These are phyloP conservation scores for Prietella phreatophila DNA, from an alignment of 2,113 vertebrate species.

Conservation along the genomic window DNA sequence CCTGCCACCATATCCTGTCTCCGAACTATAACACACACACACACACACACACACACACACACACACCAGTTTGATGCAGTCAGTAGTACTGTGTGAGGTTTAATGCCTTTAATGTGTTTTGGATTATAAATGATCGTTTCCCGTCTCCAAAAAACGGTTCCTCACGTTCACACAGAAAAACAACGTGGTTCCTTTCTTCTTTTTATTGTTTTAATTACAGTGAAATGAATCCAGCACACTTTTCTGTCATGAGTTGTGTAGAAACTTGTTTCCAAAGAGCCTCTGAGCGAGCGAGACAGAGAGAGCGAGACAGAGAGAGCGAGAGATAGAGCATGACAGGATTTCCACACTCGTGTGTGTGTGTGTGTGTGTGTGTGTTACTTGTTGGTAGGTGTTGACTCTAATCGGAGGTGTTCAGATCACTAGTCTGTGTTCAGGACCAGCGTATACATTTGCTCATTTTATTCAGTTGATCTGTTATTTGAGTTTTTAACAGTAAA, in stretches of 20 bases:
- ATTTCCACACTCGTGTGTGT: not conserved
- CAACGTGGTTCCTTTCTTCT: not conserved
- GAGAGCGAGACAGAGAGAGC: no score
- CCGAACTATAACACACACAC: not conserved
- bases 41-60: not conserved
- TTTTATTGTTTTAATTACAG: not conserved
- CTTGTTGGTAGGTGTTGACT: not conserved
- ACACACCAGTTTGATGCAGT: not conserved
- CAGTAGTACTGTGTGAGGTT: not conserved
- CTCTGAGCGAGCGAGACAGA: not conserved
- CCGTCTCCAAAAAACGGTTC: not conserved
- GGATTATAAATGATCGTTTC: not conserved
- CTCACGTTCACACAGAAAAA: not conserved
- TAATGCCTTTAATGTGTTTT: not conserved
- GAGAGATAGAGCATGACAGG: no score
- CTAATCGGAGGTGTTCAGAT: not conserved
- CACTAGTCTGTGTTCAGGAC: not conserved
- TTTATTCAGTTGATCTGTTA: no score
- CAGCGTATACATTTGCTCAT: not conserved
- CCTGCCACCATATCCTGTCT: constrained; percentile 10
- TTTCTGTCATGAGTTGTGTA: not conserved
- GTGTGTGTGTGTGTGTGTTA: not conserved
- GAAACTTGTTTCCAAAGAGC: not conserved
- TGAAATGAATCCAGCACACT: not conserved
- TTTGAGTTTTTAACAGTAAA: no score